Conservation (phyloP, 2,888 invertebrate species). For the Aleiodes alternator region DNA sequence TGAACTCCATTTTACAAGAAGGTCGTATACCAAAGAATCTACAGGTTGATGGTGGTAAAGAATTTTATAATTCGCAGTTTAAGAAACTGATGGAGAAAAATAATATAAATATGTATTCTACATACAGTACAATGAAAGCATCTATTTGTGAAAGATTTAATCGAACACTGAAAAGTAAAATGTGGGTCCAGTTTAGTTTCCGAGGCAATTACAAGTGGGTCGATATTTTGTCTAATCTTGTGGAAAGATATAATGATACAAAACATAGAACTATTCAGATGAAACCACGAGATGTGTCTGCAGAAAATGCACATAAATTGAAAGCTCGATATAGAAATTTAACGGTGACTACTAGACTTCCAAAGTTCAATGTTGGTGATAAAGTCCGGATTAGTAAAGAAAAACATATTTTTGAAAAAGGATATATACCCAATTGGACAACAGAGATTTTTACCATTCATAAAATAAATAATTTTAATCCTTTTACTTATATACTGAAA, state of each 20-base stretch:
- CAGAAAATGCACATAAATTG: slow-evolving; percentile 60
- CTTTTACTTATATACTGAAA: slow-evolving; percentile 62
- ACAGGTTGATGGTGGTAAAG: slow-evolving; percentile 48
- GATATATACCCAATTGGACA: slow-evolving; percentile 67
- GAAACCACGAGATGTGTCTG: slow-evolving; percentile 64
- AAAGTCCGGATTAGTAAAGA: slow-evolving; percentile 65
- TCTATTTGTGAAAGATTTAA: slow-evolving; percentile 48
- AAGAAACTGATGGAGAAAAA: slow-evolving; percentile 44
- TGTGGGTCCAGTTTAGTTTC: slow-evolving; percentile 52
- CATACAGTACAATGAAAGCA: slow-evolving; percentile 60
- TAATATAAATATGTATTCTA: slow-evolving; percentile 50
- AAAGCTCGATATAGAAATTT: slow-evolving; percentile 37
- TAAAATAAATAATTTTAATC: slow-evolving; percentile 62
- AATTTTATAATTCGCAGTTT: slow-evolving; percentile 47
- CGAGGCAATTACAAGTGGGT: slow-evolving; percentile 53
- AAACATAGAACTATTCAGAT: slow-evolving; percentile 68
- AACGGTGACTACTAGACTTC: slow-evolving; percentile 60
- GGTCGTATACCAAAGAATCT: slow-evolving; percentile 48
- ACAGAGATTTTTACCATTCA: slow-evolving; percentile 66
- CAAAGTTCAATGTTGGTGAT: slow-evolving; percentile 60
- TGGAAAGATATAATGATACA: slow-evolving; percentile 62
- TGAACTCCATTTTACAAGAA: slow-evolving; percentile 51
- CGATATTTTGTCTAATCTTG: slow-evolving; percentile 47
- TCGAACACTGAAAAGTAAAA: slow-evolving; percentile 45
- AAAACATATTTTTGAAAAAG: slow-evolving; percentile 66